Conservation (phyloP, 2,113 vertebrate genomes). For the Hipposideros armiger region DNA sequence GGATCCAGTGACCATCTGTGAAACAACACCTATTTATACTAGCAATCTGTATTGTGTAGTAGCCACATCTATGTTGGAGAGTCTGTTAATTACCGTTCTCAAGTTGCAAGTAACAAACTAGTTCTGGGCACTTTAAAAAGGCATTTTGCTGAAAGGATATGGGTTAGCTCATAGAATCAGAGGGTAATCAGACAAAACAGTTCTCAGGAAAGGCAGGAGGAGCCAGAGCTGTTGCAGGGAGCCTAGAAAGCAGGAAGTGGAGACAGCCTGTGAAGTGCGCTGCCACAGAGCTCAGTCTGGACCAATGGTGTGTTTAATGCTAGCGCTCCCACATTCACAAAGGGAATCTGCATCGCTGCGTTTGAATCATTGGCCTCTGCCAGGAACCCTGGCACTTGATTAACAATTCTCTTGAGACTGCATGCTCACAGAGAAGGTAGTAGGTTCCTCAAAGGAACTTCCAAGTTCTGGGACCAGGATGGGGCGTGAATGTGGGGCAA, state of each 20-base stretch:
- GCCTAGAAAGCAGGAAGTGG: neutral
- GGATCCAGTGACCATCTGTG: neutral
- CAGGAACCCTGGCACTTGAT: neutral
- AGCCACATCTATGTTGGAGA: neutral
- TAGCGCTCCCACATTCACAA: neutral
- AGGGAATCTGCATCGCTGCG: neutral
- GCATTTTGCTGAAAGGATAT: neutral
- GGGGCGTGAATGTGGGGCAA: neutral
- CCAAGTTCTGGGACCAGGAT: neutral
- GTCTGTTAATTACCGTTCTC: neutral
- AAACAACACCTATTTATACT: neutral
- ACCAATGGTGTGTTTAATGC: neutral
- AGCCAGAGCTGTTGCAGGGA: neutral
- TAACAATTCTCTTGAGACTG: neutral
- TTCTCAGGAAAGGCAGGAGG: neutral
- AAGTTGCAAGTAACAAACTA: neutral
- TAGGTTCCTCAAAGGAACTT: neutral
- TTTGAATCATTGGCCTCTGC: neutral
- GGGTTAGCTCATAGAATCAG: neutral
- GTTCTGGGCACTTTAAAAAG: slow-evolving; percentile 39
- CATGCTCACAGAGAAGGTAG: neutral
- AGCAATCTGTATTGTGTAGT: neutral
- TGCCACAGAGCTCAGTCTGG: neutral
- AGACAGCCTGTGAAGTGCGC: neutral
- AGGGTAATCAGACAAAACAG: neutral